Percentiles rank a stretch among this genome's conserved stretches.
Conservation (phyloP, 2,113 vertebrate species). For the Muntiacus muntjak region DNA sequence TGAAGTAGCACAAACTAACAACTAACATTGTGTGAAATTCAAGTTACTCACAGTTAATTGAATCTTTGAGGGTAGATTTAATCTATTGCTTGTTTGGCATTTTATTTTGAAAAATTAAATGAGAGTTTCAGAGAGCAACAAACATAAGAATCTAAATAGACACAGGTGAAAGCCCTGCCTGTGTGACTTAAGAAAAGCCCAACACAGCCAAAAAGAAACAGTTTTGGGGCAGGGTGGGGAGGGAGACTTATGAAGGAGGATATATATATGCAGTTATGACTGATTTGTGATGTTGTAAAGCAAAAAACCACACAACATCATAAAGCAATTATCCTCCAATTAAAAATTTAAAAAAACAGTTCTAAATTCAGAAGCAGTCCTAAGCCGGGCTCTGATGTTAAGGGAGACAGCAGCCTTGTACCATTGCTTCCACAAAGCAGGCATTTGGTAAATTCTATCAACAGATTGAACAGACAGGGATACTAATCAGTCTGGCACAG, state of each 20-base stretch:
- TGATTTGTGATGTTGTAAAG: background rate
- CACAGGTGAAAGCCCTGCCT: background rate
- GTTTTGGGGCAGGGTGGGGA: background rate
- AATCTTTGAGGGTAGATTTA: background rate
- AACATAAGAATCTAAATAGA: background rate
- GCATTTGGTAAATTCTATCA: background rate
- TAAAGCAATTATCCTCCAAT: background rate
- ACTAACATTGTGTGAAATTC: background rate
- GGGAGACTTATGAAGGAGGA: background rate
- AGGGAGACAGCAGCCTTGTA: background rate
- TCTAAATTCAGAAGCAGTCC: background rate
- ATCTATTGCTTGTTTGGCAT: background rate
- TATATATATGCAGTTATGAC: background rate
- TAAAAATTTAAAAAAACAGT: background rate
- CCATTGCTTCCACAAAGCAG: background rate
- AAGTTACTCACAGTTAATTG: background rate
- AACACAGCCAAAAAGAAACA: background rate
- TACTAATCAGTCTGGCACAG: background rate
- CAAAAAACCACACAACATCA: background rate
- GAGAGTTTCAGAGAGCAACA: background rate
- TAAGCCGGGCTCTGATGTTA: background rate
- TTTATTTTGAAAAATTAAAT: background rate
- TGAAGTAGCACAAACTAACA: background rate
- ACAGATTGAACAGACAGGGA: background rate
- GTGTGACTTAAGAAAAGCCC: background rate